Percentiles rank a stretch among this genome's conserved stretches.
These are phyloP conservation scores for Neodiprion lecontei DNA, from an alignment of 1,140 invertebrate genomes.

Conservation along the genomic window DNA sequence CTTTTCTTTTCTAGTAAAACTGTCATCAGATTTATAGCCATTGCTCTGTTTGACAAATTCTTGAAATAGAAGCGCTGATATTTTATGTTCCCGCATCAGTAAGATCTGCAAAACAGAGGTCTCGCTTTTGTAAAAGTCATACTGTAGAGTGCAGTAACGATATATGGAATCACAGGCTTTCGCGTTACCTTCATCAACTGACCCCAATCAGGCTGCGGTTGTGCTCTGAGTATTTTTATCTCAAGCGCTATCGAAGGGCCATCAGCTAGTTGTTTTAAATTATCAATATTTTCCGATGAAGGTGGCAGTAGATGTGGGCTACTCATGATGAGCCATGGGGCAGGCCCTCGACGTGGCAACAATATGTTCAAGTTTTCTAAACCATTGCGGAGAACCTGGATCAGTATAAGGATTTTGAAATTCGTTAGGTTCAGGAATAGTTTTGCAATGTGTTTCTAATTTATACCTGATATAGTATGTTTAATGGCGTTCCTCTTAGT, in stretches of 20 bases:
- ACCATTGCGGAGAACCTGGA: slow-evolving; percentile 66
- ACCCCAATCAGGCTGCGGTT: slow-evolving; percentile 78
- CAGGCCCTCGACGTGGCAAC: slow-evolving; percentile 60
- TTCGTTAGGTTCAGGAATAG: slow-evolving; percentile 9
- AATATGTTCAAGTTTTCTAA: slow-evolving; percentile 63
- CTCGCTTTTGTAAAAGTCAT: neutral
- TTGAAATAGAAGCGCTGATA: slow-evolving; percentile 44
- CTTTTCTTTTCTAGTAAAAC: slow-evolving; percentile 54
- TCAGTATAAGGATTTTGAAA: slow-evolving; percentile 17
- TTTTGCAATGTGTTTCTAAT: neutral
- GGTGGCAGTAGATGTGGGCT: slow-evolving; percentile 67
- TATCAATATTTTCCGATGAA: slow-evolving; percentile 54
- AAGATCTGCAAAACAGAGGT: slow-evolving; percentile 60
- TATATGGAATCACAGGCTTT: slow-evolving; percentile 27
- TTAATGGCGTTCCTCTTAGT: slow-evolving; percentile 73
- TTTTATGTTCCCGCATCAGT: slow-evolving; percentile 69
- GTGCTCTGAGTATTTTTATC: slow-evolving; percentile 73
- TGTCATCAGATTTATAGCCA: slow-evolving; percentile 34
- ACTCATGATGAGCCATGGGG: slow-evolving; percentile 72
- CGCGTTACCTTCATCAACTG: slow-evolving; percentile 70
- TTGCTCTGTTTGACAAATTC: slow-evolving; percentile 37
- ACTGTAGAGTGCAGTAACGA: neutral
- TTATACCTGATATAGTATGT: slow-evolving; percentile 74
- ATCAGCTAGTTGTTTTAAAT: slow-evolving; percentile 60
- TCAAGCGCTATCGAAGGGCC: slow-evolving; percentile 71